Evolutionary conservation across 2,888 invertebrate genomes (phyloP).

Genomic region (Tiphia femorata): DNA sequence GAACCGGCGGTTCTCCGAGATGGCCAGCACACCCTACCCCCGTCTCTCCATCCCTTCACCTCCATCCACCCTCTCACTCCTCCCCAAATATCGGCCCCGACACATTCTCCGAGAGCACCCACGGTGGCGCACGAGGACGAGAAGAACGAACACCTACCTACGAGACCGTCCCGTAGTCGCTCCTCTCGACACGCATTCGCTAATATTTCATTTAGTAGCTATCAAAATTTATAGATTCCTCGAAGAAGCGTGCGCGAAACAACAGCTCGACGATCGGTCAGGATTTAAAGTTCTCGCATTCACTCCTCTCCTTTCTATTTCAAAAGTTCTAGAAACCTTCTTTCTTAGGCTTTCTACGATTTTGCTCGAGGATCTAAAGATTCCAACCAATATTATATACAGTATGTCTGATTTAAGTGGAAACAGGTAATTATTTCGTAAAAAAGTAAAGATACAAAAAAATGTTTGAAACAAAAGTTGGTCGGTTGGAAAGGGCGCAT

Average conservation of each 20-base stretch:
- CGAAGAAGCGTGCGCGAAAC: constrained; percentile 18
- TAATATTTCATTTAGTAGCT: constrained; percentile 66
- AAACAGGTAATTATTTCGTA: too few species aligned
- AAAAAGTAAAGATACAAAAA: too few species aligned
- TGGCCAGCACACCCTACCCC: constrained; percentile 26
- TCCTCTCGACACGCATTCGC: too few species aligned
- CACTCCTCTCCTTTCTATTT: neutral
- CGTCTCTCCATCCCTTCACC: constrained; percentile 21
- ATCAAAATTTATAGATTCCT: constrained; percentile 65
- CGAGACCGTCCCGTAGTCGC: constrained; percentile 33
- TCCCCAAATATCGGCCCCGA: neutral
- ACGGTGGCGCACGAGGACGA: too few species aligned
- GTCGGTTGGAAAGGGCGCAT: too few species aligned
- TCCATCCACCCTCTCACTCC: constrained; percentile 24
- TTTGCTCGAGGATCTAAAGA: too few species aligned
- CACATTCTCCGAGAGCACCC: too few species aligned
- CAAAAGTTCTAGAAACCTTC: too few species aligned
- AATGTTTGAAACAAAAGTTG: too few species aligned
- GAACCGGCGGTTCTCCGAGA: constrained; percentile 43
- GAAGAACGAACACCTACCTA: neutral
- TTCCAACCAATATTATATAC: too few species aligned
- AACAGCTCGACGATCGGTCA: neutral
- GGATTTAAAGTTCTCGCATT: constrained; percentile 13
- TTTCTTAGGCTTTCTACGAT: too few species aligned
- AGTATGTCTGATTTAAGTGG: too few species aligned